Evolutionary conservation across 1,140 invertebrate species (phyloP), one percentile per base, ranked within the genome.

Genomic region (Maconellicoccus hirsutus): DNA sequence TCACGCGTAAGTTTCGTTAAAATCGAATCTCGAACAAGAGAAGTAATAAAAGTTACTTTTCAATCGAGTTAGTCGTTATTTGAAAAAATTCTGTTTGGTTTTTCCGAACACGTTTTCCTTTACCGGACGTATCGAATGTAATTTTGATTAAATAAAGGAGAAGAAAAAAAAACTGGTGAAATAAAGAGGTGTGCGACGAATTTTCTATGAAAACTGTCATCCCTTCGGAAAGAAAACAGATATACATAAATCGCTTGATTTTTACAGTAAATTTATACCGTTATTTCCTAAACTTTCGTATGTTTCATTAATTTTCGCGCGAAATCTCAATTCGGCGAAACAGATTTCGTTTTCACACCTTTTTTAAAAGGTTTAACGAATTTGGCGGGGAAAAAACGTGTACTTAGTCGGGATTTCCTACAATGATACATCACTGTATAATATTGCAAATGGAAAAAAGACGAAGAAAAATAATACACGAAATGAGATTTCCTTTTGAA

Each of bases 21-120:
- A 52, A 52, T 52, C 42, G 42, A 52, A 52, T 52, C 42, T 52
- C 42, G 42, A 52, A 52, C 42, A 52, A 52, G 42, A 52, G 42
- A 52, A 52, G 42, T 19, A 52, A 52, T 52, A 52, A 52, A 52
- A 52, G 42, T 52, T 52, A 52, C 42, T 52, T 52, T 52, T 52
- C 42, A 52, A 52, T 52, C 42, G 42, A 52, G 42, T 52, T 52
- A 52, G 42, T 52, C 42, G n/a, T 16, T 52, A 19, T 19, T 14
- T 19, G 42, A 52, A 52, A 52, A 52, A 52, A 52, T 52, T 52
- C 42, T 52, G 42, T 52, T 52, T 52, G 42, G 42, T 52, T 52
- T 52, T 52, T 52, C 42, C 42, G n/a, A 52, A 52, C 42, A 52
- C 42, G 42, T 52, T 52, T 52, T 16, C 4, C 42, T 33, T 16